Evolutionary conservation across 2,888 invertebrate species (phyloP).

Genomic region (Macrosoma leucophasiata): DNA sequence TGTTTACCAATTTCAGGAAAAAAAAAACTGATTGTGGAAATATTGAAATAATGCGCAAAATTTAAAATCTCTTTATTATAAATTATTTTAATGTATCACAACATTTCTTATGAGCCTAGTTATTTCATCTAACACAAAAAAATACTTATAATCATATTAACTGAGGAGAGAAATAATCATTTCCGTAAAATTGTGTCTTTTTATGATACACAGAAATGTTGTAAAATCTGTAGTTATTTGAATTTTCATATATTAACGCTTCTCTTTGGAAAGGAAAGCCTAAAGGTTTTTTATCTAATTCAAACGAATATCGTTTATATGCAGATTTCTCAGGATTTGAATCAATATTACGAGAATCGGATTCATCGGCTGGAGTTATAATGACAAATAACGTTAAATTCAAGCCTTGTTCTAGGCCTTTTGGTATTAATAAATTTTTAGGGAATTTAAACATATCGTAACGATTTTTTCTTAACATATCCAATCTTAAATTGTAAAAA

Average conservation of each 20-base stretch:
- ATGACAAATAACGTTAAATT: slow-evolving; percentile 58
- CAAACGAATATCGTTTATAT: slow-evolving; percentile 34
- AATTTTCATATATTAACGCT: slow-evolving; percentile 32
- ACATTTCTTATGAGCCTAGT: too few species aligned
- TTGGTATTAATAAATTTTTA: slow-evolving; percentile 51
- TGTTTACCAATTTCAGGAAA: too few species aligned
- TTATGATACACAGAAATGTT: slow-evolving; percentile 53
- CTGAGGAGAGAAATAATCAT: slow-evolving; percentile 44
- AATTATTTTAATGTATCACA: too few species aligned
- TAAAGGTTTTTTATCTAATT: slow-evolving; percentile 46
- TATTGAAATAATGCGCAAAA: too few species aligned
- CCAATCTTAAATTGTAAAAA: slow-evolving; percentile 37
- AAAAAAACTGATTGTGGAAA: too few species aligned
- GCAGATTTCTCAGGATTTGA: slow-evolving; percentile 28
- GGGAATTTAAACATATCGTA: slow-evolving; percentile 57
- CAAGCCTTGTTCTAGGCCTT: slow-evolving; percentile 47
- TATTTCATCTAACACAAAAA: too few species aligned
- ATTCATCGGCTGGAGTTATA: slow-evolving; percentile 40
- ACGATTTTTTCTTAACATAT: slow-evolving; percentile 29
- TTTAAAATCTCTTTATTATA: too few species aligned
- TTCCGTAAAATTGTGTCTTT: slow-evolving; percentile 30
- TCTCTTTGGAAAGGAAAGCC: slow-evolving; percentile 64
- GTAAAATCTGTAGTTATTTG: slow-evolving; percentile 52
- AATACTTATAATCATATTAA: slow-evolving; percentile 62
- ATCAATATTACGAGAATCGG: slow-evolving; percentile 29